Conservation (phyloP, 2,113 vertebrate species). For the Carassius gibelio region DNA sequence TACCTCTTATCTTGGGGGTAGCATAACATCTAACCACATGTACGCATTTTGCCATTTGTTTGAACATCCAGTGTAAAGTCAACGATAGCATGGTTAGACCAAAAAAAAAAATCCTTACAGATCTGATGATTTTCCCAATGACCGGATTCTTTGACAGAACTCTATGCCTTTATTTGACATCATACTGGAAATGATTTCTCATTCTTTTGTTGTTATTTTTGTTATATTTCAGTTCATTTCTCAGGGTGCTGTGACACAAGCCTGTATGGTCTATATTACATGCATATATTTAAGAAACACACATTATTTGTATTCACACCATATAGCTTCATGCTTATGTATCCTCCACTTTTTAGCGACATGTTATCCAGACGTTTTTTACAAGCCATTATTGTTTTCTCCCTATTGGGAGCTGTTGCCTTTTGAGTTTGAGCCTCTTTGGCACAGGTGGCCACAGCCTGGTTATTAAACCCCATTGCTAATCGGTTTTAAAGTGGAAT, state of each 20-base stretch:
- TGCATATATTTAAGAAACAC: slow-evolving; percentile 74
- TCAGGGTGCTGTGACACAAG: slow-evolving; percentile 82
- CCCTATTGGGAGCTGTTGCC: slow-evolving; percentile 71
- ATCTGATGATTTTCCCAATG: slow-evolving; percentile 67
- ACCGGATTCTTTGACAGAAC: slow-evolving; percentile 69
- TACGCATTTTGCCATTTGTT: slow-evolving; percentile 68
- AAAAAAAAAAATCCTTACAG: slow-evolving; percentile 55
- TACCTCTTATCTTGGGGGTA: slow-evolving; percentile 77
- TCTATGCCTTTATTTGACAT: slow-evolving; percentile 82
- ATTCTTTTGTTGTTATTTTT: slow-evolving; percentile 65
- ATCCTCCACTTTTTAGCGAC: slow-evolving; percentile 71
- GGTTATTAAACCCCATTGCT: slow-evolving; percentile 73
- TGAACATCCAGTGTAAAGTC: slow-evolving; percentile 58
- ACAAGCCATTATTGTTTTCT: slow-evolving; percentile 56
- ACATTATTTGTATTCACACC: slow-evolving; percentile 43
- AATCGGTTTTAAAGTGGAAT: slow-evolving; percentile 77
- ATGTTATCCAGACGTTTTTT: slow-evolving; percentile 69
- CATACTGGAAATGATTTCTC: slow-evolving; percentile 78
- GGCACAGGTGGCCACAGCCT: slow-evolving; percentile 74
- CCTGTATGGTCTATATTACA: slow-evolving; percentile 75
- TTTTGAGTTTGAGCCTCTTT: slow-evolving; percentile 69
- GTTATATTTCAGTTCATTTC: slow-evolving; percentile 69
- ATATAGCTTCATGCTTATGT: slow-evolving; percentile 70
- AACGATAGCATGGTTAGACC: slow-evolving; percentile 56
- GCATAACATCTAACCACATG: slow-evolving; percentile 68